Conservation (phyloP, 1,140 invertebrate species). For the Pectinophora gossypiella region DNA sequence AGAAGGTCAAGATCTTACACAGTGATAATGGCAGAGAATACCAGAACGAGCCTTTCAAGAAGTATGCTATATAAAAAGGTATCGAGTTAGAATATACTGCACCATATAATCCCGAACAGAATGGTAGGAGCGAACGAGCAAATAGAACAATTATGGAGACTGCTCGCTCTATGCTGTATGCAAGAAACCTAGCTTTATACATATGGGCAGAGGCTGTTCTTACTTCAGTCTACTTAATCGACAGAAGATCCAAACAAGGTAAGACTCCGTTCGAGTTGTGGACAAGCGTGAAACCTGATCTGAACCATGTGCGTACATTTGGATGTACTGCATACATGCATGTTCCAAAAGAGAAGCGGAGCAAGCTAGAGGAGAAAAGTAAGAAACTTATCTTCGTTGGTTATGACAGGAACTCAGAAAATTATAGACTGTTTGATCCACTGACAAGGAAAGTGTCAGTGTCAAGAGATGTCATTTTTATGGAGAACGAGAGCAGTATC, state of each 20-base stretch:
- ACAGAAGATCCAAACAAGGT: not conserved
- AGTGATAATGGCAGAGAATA: not conserved
- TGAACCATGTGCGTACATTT: not conserved
- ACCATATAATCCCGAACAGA: not conserved
- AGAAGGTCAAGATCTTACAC: not conserved
- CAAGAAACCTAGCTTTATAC: not conserved
- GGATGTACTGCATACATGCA: conserved; percentile 25
- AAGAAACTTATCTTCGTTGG: not conserved
- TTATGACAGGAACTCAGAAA: not conserved
- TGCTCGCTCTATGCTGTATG: not conserved
- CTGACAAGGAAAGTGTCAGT: not conserved
- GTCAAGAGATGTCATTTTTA: not conserved
- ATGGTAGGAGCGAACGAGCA: not conserved
- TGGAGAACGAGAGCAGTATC: not conserved
- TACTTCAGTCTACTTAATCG: not conserved
- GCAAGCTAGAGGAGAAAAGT: conserved; percentile 18
- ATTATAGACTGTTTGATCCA: not conserved
- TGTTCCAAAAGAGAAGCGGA: conserved; percentile 37
- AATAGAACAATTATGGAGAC: not conserved
- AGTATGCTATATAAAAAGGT: not conserved
- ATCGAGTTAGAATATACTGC: not conserved
- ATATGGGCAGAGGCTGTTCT: not conserved
- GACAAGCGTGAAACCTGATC: not conserved
- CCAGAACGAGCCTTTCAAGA: not conserved
- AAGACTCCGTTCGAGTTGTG: not conserved